Conservation (phyloP, 1,140 invertebrate genomes). For the Drosophila azteca region DNA sequence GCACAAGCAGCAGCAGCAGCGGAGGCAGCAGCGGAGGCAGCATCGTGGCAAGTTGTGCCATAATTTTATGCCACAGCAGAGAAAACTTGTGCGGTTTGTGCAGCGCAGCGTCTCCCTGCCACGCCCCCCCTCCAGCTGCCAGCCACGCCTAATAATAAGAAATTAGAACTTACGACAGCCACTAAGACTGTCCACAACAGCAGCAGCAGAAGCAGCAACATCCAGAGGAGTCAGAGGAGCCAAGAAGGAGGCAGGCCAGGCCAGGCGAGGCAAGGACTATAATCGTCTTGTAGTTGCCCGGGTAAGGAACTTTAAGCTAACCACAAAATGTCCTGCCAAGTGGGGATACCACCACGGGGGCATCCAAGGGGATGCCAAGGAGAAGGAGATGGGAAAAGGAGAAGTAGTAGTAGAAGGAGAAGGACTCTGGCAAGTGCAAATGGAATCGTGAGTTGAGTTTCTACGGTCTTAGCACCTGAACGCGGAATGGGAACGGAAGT, state of each 20-base stretch:
- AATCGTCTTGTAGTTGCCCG: slow-evolving; percentile 71
- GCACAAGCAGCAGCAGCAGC: slow-evolving; percentile 6
- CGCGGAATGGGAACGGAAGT: slow-evolving; percentile 6
- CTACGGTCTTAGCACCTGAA: slow-evolving; percentile 41
- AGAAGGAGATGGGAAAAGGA: too few relatives aligned
- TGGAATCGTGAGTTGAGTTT: slow-evolving; percentile 35
- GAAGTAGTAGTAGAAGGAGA: background rate
- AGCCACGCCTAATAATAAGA: slow-evolving; percentile 80
- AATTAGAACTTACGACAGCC: slow-evolving; percentile 82
- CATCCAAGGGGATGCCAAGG: slow-evolving; percentile 3
- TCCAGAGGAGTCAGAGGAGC: too few relatives aligned
- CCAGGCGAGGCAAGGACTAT: slow-evolving; percentile 37
- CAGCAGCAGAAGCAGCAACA: slow-evolving; percentile 6
- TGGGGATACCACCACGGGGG: slow-evolving; percentile 21
- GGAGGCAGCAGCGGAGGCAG: slow-evolving; percentile 8
- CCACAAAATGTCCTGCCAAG: slow-evolving; percentile 62
- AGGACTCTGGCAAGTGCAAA: slow-evolving; percentile 10
- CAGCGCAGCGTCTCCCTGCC: background rate
- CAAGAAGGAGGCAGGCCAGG: background rate
- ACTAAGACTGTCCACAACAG: slow-evolving; percentile 77
- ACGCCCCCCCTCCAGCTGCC: background rate
- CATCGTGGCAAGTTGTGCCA: slow-evolving; percentile 70
- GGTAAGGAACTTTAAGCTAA: slow-evolving; percentile 66
- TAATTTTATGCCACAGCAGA: slow-evolving; percentile 77
- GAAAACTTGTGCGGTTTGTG: slow-evolving; percentile 70